Evolutionary conservation across 2,888 invertebrate genomes (phyloP), one percentile per base, ranked within the genome.

Genomic region (Athetis lepigone): DNA sequence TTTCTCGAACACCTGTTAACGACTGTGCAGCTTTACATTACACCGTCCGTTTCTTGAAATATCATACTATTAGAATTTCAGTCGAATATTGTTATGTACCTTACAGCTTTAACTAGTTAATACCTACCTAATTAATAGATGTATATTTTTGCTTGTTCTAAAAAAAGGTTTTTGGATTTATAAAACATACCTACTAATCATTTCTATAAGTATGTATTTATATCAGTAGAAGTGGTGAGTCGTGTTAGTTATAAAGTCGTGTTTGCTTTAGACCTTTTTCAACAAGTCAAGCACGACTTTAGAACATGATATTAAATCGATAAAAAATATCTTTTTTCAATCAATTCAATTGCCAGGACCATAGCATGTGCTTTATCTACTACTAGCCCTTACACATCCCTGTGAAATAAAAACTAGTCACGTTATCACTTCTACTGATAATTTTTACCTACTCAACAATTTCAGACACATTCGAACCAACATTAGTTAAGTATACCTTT

Each of bases 101-200:
- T 64, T 64, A 73, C 80, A 81, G 83, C 80, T 84, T 81, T 82
- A 84, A 84, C 76, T 83, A 84, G 75, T 50, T 69, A 70, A 70
- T 70, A 79, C 43, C 62, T 63, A 43, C 43, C 62, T 63, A 43
- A 69, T 75, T 63, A 43, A 69, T 75, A 72, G 39, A 62, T 36
- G 57, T 69, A 67, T 59, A 6, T 65, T 75, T 71, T 71, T 37
- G 50, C 66, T 70, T 52, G 27, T 58, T 45, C 40, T 45, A 56
- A 4, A 46, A 51, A 37, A 42, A 62, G 23, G 40, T 58, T 62
- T 4, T 57, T 42, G 40, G 18, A 37, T 46, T 51, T 45, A n/a
- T n/a, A 13, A 29, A 57, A 43, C 9, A 13, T 21, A 56, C 18
- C 18, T 58, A 46, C 18, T 21, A 27, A 25, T 39, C 1, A 45